Base-by-base conservation (phyloP, 2,797 vertebrate species). In the Syngnathus rostellatus region DNA sequence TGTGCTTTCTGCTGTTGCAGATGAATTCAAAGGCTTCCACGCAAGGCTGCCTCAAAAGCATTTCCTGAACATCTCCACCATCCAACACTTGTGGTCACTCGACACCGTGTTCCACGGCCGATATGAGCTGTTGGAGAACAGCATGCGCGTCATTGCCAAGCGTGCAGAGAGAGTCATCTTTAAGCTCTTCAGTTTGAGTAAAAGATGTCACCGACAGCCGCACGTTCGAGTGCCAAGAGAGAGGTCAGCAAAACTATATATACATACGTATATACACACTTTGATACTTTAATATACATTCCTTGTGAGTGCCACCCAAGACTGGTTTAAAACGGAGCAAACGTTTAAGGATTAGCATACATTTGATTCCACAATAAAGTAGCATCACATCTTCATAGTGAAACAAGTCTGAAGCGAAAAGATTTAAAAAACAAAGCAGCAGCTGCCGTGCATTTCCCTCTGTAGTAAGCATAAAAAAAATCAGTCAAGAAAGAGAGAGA, bases 111-210 rank as follows among this genome's bases (percentile, higher is more conserved):
- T 98, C 83, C 95, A 98, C 69, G 93, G 94, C 63, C 92, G 96
- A 48, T 95, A 95, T 2, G 94, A 96, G 72, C 94, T 94, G 83
- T 90, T 98, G 76, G 94, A 97, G 81, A 93, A 65, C 91, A 94
- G 88, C 90, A 94, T 94, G 94, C 93, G 85, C 51, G 88, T 90
- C 9, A 93, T 98, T 46, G 94, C 93, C 78, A 89, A 86, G 64
- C 94, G 95, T 84, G 95, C 94, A 2, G 93, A 97, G 81, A 92
- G 92, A 82, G 94, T 95, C 60, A 93, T 97, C 68, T 94, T 94
- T 86, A 98, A 98, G 81, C 95, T 98, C 81, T 98, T 97, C 76
- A 94, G 94, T 72, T 94, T 98, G 63, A 98, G 96, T 79, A 98
- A 98, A 86, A 92, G 96, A 68, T 98, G 96, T 73, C 94, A 95